These are phyloP conservation scores for Tenthredo amoena DNA, from an alignment of 2,888 invertebrate genomes.

Conservation along the genomic window DNA sequence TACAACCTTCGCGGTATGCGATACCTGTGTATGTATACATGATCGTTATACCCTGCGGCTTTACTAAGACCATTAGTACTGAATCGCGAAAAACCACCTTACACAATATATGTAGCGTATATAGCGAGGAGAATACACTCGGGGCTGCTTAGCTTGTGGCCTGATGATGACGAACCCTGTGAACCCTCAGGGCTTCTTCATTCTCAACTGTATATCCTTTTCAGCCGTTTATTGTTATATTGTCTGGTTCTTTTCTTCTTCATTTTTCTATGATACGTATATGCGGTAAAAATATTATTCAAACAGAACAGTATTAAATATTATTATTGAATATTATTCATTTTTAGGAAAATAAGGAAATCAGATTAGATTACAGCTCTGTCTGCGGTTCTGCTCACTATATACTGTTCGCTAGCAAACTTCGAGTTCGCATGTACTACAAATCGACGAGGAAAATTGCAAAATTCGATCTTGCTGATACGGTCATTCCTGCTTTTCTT, in stretches of 20 bases:
- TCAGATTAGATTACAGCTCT: not conserved
- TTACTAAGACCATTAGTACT: slow-evolving; percentile 7
- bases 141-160: not conserved
- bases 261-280: too few relatives aligned
- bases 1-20: not conserved
- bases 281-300: not conserved
- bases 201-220: not conserved
- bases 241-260: not conserved
- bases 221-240: not conserved
- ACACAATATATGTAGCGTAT: not conserved
- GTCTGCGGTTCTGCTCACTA: not conserved
- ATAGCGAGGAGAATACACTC: not conserved
- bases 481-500: not conserved
- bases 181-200: not conserved
- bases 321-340: too few relatives aligned
- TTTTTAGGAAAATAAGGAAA: not conserved
- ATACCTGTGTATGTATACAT: not conserved
- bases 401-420: too few relatives aligned
- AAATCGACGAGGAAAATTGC: not conserved
- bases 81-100: slow-evolving; percentile 11
- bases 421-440: not conserved
- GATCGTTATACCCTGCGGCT: slow-evolving; percentile 27
- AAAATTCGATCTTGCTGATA: not conserved
- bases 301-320: too few relatives aligned
- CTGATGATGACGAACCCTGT: not conserved